These are phyloP conservation scores for Unio pictorum DNA, from an alignment of 2,888 invertebrate species.

Conservation along the genomic window DNA sequence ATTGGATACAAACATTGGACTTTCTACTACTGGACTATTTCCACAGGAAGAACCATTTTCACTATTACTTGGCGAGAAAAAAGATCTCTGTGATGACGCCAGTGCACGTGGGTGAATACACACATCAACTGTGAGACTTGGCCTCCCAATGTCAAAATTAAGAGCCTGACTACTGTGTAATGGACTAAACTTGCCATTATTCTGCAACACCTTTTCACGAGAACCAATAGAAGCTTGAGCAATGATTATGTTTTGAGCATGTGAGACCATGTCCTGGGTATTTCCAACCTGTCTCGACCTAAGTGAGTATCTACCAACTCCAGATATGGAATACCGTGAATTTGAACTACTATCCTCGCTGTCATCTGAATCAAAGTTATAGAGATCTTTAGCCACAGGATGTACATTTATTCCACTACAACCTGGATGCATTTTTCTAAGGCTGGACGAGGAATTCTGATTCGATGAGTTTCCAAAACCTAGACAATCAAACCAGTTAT, in stretches of 20 bases:
- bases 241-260: slow-evolving; percentile 35
- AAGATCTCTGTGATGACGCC: slow-evolving; percentile 51
- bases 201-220: too few relatives aligned
- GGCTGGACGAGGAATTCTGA: slow-evolving; percentile 10
- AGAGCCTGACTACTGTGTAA: slow-evolving; percentile 34
- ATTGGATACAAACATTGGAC: slow-evolving; percentile 66
- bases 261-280: slow-evolving; percentile 17
- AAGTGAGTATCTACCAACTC: too few relatives aligned
- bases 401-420: slow-evolving; percentile 22
- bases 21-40: slow-evolving; percentile 58
- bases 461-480: too few relatives aligned
- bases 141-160: slow-evolving; percentile 26
- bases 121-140: slow-evolving; percentile 18
- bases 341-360: slow-evolving; percentile 35
- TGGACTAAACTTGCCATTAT: slow-evolving; percentile 26
- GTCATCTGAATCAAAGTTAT: slow-evolving; percentile 39
- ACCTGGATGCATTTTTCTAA: slow-evolving; percentile 17
- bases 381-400: slow-evolving; percentile 24
- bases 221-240: too few relatives aligned
- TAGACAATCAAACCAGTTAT: too few relatives aligned
- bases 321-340: slow-evolving; percentile 30
- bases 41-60: slow-evolving; percentile 44
- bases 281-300: too few relatives aligned
- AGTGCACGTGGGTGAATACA: slow-evolving; percentile 15
- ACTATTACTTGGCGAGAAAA: slow-evolving; percentile 64